phyloP scores from a whole-genome alignment of 2,888 invertebrate species.

The Tineola bisselliella region DNA sequence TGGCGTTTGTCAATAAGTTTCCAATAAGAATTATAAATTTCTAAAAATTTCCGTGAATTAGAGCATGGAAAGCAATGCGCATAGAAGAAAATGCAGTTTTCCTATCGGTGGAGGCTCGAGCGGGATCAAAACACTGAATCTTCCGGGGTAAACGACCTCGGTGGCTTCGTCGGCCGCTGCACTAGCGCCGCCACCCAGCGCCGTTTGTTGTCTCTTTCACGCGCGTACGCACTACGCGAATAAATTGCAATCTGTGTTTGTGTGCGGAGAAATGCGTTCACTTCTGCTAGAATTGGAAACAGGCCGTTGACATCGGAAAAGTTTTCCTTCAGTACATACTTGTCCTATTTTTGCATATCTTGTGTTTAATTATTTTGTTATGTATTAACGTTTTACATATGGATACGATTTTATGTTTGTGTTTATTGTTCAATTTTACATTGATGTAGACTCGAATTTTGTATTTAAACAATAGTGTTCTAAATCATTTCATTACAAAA shows the following conservation, averaged over 20 bases:
- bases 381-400: not conserved
- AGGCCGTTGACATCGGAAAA: slow-evolving; percentile 55
- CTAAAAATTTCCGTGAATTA: slow-evolving; percentile 39
- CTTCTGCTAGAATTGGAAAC: slow-evolving; percentile 57
- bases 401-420: no score
- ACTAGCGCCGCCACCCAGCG: slow-evolving; percentile 26
- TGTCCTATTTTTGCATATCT: not conserved
- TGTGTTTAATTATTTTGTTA: not conserved
- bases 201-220: slow-evolving; percentile 28
- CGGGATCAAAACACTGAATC: slow-evolving; percentile 67
- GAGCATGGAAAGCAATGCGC: slow-evolving; percentile 62
- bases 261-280: slow-evolving; percentile 62
- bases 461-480: no score
- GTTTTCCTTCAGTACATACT: slow-evolving; percentile 34
- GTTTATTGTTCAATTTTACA: no score
- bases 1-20: not conserved
- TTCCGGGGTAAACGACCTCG: slow-evolving; percentile 64
- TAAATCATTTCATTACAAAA: no score
- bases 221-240: slow-evolving; percentile 32
- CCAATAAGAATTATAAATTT: slow-evolving; percentile 23
- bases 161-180: slow-evolving; percentile 38
- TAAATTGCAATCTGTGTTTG: slow-evolving; percentile 49
- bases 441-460: no score
- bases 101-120: slow-evolving; percentile 54
- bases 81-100: slow-evolving; percentile 66